Evolutionary conservation across 2,113 vertebrate genomes (phyloP), one percentile per base, ranked within the genome.

Genomic region (Polyodon spathula): DNA sequence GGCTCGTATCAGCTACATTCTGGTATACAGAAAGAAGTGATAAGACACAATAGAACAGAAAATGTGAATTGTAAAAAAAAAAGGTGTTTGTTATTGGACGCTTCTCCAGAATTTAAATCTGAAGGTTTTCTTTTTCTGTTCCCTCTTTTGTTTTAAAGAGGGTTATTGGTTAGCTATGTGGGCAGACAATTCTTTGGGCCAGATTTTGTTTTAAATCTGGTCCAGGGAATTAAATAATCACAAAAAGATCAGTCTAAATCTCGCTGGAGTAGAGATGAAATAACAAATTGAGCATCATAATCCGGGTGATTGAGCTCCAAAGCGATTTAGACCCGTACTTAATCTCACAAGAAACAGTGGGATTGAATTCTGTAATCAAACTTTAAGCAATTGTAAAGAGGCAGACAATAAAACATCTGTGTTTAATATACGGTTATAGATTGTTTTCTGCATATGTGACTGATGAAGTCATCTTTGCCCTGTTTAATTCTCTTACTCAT

Each of bases 281-380:
- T 72, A 71, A 74, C 71, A 73, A 68, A 71, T 60, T 59, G 41
- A 61, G 63, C 64, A 46, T 53, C 60, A 63, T 72, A 67, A 80
- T 81, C 73, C 76, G 58, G 51, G 76, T 73, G 80, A 80, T 69
- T 74, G 64, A 71, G 59, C 44, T 59, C 57, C 54, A 65, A 71
- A 81, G 77, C 73, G 69, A 72, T 69, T 80, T 73, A 72, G 71
- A 67, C 71, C 66, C 62, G 60, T 62, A 58, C 6, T 43, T 72
- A 75, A 71, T 58, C 69, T 63, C 46, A 4, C 39, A 60, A 64
- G 27, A 40, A 16, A 56, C 38, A 54, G 62, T 40, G 51, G 60
- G 70, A 71, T 60, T 64, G 40, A 63, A 62, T 68, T 72, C 62
- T 60, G 68, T 43, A 67, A 61, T 37, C 17, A 62, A 0, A 3